Conservation (phyloP, 2,888 invertebrate species). For the Gibbula magus region DNA sequence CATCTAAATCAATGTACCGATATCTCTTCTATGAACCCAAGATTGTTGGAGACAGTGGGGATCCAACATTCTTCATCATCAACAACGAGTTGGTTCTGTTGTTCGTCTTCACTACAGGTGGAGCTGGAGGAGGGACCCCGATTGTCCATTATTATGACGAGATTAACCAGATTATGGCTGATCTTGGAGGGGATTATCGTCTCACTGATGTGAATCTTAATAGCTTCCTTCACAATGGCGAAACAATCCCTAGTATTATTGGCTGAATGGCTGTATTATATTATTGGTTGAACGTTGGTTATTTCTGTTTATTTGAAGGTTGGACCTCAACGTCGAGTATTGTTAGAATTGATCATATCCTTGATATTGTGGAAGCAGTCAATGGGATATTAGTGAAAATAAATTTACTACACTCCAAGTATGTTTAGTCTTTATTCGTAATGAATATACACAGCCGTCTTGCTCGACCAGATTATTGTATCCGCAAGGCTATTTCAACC, state of each 20-base stretch:
- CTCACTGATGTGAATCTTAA: slow-evolving; percentile 51
- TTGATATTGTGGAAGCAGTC: too few species aligned
- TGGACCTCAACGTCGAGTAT: too few species aligned
- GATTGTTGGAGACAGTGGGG: slow-evolving; percentile 52
- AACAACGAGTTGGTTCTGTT: slow-evolving; percentile 53
- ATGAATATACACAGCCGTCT: too few species aligned
- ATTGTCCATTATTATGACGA: slow-evolving; percentile 51
- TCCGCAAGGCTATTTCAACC: too few species aligned
- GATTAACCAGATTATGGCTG: slow-evolving; percentile 50
- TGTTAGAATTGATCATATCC: too few species aligned
- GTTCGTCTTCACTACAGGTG: slow-evolving; percentile 27
- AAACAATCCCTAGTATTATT: slow-evolving; percentile 11
- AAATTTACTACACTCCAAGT: too few species aligned
- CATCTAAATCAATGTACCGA: slow-evolving; percentile 27
- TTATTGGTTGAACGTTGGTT: too few species aligned
- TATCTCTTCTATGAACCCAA: slow-evolving; percentile 51
- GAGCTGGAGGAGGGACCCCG: slow-evolving; percentile 49
- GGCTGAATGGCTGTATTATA: neutral
- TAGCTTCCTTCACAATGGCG: slow-evolving; percentile 18
- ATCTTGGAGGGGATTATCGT: slow-evolving; percentile 48
- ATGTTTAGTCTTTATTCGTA: too few species aligned
- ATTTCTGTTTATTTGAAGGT: too few species aligned
- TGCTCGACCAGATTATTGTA: too few species aligned
- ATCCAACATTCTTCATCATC: slow-evolving; percentile 57
- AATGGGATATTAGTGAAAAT: too few species aligned